Evolutionary conservation across 2,113 vertebrate species (phyloP), one percentile per base, ranked within the genome.

Genomic region (Rhineura floridana): DNA sequence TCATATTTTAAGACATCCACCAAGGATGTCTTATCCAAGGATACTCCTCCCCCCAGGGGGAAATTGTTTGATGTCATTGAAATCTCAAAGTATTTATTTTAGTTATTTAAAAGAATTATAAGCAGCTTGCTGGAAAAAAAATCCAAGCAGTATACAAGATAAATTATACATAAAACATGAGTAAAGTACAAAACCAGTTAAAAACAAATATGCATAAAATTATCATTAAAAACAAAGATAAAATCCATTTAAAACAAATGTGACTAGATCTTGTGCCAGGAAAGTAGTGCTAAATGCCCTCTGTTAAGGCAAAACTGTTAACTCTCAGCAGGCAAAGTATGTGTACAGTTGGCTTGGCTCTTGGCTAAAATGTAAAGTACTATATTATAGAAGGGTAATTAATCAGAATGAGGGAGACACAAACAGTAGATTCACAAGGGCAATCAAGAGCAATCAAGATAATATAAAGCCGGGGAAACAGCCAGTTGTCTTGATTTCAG

Each of bases 361-460:
- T 70, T 69, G 82, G 86, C 25, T 86, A 25, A 92, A 86, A 77
- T 48, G 2, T 77, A 30, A 83, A 30, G 9, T 39, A 69, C 69
- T 93, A 86, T 21, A 10, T 92, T n/a, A 65, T 15, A 42, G n/a
- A 77, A 93, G 67, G 80, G 3, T 80, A 85, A 90, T 88, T 81
- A 92, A 91, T 93, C 52, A 94, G 88, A 89, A 44, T 46, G 63
- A 81, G 11, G 81, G 55, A 75, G 46, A 77, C 55, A 42, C 62
- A 69, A 91, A 90, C 67, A 87, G 42, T n/a, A 88, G 67, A 36
- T 80, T 89, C 72, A 91, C 17, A 88, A 93, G 93, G 83, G 36
- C 59, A 89, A 84, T 87, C 69, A 91, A 88, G 75, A 50, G 85
- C 52, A 89, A 85, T 87, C 73, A 91, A 89, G 75, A 48, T 81